phyloP scores from a whole-genome alignment of 2,888 invertebrate genomes.

The Trichacis sp. region DNA sequence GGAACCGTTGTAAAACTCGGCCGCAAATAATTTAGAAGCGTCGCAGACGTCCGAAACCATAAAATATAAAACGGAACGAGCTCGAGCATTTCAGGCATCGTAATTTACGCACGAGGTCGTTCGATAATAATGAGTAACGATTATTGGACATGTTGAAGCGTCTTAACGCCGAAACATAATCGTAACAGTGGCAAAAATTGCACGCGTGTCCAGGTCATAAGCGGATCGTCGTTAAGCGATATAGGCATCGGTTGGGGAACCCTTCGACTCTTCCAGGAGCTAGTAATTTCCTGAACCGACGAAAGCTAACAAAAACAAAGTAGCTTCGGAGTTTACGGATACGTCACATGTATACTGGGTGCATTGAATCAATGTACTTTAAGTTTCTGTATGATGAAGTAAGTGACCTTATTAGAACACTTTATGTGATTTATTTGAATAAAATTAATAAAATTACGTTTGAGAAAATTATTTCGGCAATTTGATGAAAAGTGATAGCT shows the following conservation, averaged over 20 bases:
- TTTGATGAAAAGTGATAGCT: too few species aligned
- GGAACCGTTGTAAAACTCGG: neutral
- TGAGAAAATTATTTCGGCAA: too few species aligned
- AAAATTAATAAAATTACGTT: too few species aligned
- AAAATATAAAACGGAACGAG: conserved; percentile 3
- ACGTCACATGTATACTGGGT: conserved; percentile 19
- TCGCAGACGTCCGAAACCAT: neutral
- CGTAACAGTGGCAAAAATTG: conserved; percentile 54
- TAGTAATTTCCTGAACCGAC: conserved; percentile 33
- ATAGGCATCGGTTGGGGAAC: conserved; percentile 22
- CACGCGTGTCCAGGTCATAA: conserved; percentile 54
- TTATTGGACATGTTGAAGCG: conserved; percentile 43
- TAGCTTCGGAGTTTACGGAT: conserved; percentile 37
- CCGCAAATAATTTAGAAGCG: conserved; percentile 1
- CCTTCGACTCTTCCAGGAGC: conserved; percentile 25
- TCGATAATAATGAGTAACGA: conserved; percentile 37
- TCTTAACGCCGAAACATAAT: conserved; percentile 62
- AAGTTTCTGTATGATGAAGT: too few species aligned
- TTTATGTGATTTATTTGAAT: too few species aligned
- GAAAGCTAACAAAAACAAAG: conserved; percentile 22
- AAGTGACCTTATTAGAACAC: too few species aligned
- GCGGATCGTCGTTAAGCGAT: conserved; percentile 39
- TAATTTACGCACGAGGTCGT: conserved; percentile 42
- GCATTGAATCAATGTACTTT: neutral
- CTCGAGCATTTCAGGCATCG: conserved; percentile 23